Conservation (phyloP, 2,797 vertebrate genomes). For the Syndactyla subalaris region DNA sequence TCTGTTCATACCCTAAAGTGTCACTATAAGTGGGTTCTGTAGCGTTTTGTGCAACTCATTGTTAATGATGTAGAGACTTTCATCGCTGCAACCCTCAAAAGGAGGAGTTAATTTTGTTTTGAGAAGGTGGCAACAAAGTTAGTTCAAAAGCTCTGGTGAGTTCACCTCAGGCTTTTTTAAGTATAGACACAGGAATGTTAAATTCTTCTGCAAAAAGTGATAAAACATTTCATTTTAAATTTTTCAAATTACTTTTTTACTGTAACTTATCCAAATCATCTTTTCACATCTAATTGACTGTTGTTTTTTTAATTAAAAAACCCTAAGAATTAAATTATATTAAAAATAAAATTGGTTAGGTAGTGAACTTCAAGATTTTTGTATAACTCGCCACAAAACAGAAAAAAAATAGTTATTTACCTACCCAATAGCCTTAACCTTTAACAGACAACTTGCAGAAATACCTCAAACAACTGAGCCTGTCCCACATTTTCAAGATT, state of each 20-base stretch:
- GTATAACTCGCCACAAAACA: background rate
- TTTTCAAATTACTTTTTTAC: background rate
- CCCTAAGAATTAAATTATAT: background rate
- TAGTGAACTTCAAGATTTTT: fast-evolving
- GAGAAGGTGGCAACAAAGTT: background rate
- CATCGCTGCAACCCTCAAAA: background rate
- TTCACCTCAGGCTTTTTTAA: background rate
- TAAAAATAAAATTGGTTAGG: background rate
- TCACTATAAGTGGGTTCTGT: background rate
- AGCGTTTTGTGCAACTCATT: background rate
- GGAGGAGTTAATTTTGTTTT: background rate
- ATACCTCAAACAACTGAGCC: background rate
- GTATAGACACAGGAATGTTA: background rate
- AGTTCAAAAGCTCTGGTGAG: background rate
- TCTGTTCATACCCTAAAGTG: background rate
- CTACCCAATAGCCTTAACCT: background rate
- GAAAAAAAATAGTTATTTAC: background rate
- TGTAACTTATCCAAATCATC: background rate
- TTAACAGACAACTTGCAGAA: background rate
- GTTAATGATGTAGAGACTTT: background rate
- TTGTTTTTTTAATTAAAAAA: no score
- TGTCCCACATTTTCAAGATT: background rate
- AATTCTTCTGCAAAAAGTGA: background rate
- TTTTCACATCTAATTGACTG: background rate
- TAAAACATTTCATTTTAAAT: background rate